Conservation (phyloP, 2,797 vertebrate species). For the Picus viridis region DNA sequence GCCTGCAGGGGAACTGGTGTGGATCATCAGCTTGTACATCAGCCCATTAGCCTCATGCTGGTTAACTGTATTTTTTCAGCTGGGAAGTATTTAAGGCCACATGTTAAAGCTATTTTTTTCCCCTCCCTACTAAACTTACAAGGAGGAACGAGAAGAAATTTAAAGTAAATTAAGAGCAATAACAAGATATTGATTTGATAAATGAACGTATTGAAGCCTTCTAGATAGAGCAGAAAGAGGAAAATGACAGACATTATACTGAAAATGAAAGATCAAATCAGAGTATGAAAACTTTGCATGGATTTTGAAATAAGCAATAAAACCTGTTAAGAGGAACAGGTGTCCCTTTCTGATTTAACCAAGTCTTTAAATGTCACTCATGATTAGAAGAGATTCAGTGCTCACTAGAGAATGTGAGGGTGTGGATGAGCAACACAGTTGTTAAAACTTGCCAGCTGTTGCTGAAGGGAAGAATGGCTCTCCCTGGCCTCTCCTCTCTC, state of each 20-base stretch:
- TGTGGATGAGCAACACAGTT: background rate
- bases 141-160: conserved; percentile 45
- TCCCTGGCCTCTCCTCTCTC: background rate
- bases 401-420: background rate
- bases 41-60: conserved; percentile 46
- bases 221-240: background rate
- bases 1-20: background rate
- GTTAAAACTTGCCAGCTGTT: background rate
- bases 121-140: conserved; percentile 27
- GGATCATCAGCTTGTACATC: conserved; percentile 38
- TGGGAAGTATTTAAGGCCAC: conserved; percentile 51
- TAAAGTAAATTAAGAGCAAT: conserved; percentile 40
- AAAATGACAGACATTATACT: background rate
- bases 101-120: conserved; percentile 31
- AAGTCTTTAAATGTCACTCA: background rate
- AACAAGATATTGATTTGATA: conserved; percentile 4
- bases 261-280: background rate
- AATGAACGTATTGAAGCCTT: background rate
- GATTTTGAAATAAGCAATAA: background rate
- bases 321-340: conserved; percentile 2
- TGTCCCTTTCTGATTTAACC: background rate
- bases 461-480: background rate
- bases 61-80: conserved; percentile 49
- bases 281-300: background rate
- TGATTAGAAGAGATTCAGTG: background rate